Evolutionary conservation across 2,797 vertebrate species (phyloP), one percentile per base, ranked within the genome.

Genomic region (Lagorchestes hirsutus): DNA sequence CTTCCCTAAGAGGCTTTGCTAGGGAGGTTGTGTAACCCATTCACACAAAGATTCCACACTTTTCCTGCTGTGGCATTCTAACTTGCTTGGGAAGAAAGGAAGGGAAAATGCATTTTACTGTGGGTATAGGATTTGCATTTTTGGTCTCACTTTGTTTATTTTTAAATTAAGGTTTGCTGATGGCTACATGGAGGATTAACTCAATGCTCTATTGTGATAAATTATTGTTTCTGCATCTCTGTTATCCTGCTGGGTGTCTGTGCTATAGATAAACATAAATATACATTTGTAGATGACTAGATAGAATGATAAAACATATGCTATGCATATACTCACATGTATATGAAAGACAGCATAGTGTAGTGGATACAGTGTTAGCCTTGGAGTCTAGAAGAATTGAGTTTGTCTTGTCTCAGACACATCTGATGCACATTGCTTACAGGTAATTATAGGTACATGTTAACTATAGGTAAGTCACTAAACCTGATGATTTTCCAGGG

Each of bases 71-170:
- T 87, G 18, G 54, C 13, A 57, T 55, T 93, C 90, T 40, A 6
- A 18, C 40, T 18, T 93, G 91, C 50, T 87, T 54, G 10, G 13
- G 54, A 74, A 94, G 91, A 94, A 93, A 93, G 0, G 0, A 67
- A 54, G 18, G 2, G 27, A 54, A 55, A 93, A 67, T 0, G 54
- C 16, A 16, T 40, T 18, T 12, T 12, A 27, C 52, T 54, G n/a
- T 24, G 54, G 29, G 28, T 34, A 27, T 54, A 0, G 0, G 1
- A 14, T 93, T 62, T 93, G 92, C 82, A 14, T 59, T 54, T 59
- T 95, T 94, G 90, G 93, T 90, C 95, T 93, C 40, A 34, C 55
- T 52, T 93, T 90, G 87, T 92, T 96, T 97, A 52, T 93, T 97
- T 97, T 94, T 92, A 92, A 95, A 55, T 90, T 59, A 93, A 97